Conservation (phyloP, 2,888 invertebrate species). For the Rotaria socialis region DNA sequence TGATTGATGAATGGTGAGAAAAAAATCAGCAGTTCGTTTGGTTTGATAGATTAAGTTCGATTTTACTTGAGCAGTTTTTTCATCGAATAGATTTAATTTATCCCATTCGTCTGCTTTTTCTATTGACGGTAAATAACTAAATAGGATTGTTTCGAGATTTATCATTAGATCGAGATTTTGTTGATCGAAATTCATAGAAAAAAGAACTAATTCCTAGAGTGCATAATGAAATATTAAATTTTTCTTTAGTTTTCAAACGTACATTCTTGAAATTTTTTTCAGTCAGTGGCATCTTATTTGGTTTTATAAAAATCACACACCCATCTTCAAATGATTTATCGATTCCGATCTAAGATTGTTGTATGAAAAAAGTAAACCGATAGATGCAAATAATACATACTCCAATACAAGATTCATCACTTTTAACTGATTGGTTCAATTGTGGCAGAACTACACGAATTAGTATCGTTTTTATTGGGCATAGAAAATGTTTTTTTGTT, state of each 20-base stretch:
- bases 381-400: background rate
- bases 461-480: no score
- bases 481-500: background rate
- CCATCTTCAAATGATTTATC: constrained; percentile 32
- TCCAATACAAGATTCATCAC: background rate
- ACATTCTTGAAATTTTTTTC: constrained; percentile 22
- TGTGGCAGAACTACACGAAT: background rate
- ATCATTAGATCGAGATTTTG: background rate
- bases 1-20: background rate
- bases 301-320: background rate
- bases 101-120: constrained; percentile 21
- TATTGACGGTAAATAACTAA: constrained; percentile 24
- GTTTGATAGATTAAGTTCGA: background rate
- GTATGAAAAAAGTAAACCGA: background rate
- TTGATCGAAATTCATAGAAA: background rate
- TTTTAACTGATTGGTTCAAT: background rate
- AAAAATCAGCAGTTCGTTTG: background rate
- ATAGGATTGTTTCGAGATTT: background rate
- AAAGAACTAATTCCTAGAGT: background rate
- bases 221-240: background rate
- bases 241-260: no score
- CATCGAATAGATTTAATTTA: background rate
- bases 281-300: background rate
- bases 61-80: background rate
- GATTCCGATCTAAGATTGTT: background rate